Evolutionary conservation across 2,888 invertebrate genomes (phyloP), one percentile per base, ranked within the genome.

Genomic region (Drymonia ruficornis): DNA sequence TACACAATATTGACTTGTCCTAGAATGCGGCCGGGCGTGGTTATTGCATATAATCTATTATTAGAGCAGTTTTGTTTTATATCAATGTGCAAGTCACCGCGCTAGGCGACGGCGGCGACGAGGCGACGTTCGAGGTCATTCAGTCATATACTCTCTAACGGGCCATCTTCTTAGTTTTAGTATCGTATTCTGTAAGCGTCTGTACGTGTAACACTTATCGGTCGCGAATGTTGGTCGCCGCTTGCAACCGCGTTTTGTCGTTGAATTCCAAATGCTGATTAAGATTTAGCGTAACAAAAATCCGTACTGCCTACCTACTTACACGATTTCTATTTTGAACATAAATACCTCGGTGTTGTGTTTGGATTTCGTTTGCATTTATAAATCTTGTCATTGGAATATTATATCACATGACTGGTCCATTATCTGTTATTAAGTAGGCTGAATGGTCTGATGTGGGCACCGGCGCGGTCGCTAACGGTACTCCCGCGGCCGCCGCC

Each of bases 351-450:
- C 3, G 5, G 23, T 23, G 44, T 45, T 53, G 23, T 23, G 44
- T 45, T 53, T 52, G 49, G 50, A 56, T 55, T 61, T 60, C 18
- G 47, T 61, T 56, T 58, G 59, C 42, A 49, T 55, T 68, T 63
- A 52, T 57, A 65, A 70, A 69, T 70, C 51, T 63, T 65, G 64
- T 68, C 62, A 63, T 61, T 69, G 53, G 53, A 62, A 71, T 58
- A 67, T 76, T 74, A 80, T 78, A 72, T 74, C 67, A 75, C 68
- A 80, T 79, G 81, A 81, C 81, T 78, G 78, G 78, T 79, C 79
- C 74, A 82, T 85, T 81, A 86, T 86, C 78, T 80, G 78, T 68
- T 79, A 76, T 75, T 76, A 83, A 83, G 84, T 86, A 83, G 86
- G 86, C 80, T 84, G 82, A 64, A 68, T 80, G 74, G 84, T 79